Evolutionary conservation across 2,113 vertebrate genomes (phyloP).

Genomic region (Indicator indicator): DNA sequence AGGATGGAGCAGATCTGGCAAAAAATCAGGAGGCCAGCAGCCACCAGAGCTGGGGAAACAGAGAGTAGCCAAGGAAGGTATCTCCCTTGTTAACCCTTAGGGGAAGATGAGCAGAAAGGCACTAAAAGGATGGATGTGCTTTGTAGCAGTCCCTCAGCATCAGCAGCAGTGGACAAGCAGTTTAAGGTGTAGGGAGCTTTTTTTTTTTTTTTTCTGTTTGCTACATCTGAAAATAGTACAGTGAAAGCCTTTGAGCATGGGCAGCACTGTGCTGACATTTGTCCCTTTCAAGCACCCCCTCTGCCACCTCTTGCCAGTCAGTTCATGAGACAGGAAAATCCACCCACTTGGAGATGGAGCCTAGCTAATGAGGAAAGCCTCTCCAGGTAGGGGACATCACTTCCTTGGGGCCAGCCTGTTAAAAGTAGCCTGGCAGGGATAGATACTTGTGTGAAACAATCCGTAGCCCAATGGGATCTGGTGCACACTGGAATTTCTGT

Average conservation of each 20-base stretch:
- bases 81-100: accelerated
- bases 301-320: neutral
- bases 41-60: neutral
- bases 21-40: neutral
- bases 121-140: neutral
- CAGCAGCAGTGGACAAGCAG: neutral
- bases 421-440: neutral
- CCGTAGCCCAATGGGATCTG: neutral
- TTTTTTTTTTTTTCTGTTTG: too few relatives aligned
- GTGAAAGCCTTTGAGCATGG: neutral
- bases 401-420: neutral
- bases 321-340: neutral
- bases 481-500: conserved; percentile 13
- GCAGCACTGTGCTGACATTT: neutral
- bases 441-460: conserved; percentile 27
- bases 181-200: neutral
- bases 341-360: neutral
- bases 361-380: neutral
- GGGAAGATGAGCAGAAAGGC: neutral
- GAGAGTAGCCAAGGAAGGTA: neutral
- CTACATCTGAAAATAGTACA: neutral
- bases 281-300: neutral
- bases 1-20: neutral
- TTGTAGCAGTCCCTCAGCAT: too few relatives aligned
- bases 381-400: neutral